Evolutionary conservation across 2,113 vertebrate genomes (phyloP).

Genomic region (Oncorhynchus clarkii): DNA sequence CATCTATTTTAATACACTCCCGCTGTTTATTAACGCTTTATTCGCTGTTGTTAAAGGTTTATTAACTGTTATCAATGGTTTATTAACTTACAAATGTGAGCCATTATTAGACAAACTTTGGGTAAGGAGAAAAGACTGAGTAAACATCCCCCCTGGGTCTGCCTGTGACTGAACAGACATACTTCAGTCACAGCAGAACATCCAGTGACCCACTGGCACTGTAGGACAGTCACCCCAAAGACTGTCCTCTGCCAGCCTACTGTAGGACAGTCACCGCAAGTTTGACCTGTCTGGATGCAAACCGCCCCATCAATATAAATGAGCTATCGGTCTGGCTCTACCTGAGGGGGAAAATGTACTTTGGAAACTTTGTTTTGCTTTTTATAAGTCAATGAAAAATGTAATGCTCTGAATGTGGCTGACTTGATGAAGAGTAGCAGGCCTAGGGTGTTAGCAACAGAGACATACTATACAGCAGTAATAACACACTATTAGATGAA

Average conservation of each 20-base stretch:
- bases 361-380: constrained; percentile 24
- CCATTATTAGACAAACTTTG: not conserved
- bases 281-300: constrained; percentile 40
- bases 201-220: constrained; percentile 21
- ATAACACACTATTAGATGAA: constrained; percentile 51
- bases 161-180: not conserved
- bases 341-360: constrained; percentile 24
- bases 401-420: constrained; percentile 18
- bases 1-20: too few relatives aligned
- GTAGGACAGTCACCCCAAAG: constrained; percentile 6
- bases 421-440: constrained; percentile 53
- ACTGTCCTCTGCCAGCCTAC: not conserved
- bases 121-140: not conserved
- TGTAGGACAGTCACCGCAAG: constrained; percentile 30
- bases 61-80: too few relatives aligned
- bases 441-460: constrained; percentile 35
- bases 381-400: constrained; percentile 38
- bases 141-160: not conserved
- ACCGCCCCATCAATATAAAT: constrained; percentile 38
- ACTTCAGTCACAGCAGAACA: not conserved
- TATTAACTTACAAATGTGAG: not conserved
- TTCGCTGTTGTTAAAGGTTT: too few relatives aligned
- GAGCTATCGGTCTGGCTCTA: constrained; percentile 37
- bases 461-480: constrained; percentile 34
- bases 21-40: too few relatives aligned